Evolutionary conservation across 1,140 invertebrate species (phyloP).

Genomic region (Heliconius hermathena): DNA sequence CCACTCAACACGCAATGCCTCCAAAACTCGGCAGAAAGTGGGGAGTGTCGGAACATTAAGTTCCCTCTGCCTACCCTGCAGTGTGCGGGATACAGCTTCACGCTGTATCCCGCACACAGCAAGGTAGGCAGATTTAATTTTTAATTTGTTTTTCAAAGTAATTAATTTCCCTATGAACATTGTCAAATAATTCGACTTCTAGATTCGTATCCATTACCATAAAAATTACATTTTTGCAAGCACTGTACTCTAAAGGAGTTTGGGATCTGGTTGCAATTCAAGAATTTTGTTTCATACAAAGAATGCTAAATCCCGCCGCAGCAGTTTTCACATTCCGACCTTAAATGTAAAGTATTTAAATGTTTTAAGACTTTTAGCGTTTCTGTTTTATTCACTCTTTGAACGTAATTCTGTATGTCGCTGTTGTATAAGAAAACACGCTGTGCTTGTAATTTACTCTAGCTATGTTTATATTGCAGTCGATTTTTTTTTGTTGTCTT

Average conservation of each 20-base stretch:
- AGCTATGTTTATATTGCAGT: neutral
- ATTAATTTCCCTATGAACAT: too few relatives aligned
- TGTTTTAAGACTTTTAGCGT: slow-evolving; percentile 8
- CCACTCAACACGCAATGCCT: too few relatives aligned
- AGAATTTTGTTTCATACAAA: slow-evolving; percentile 1
- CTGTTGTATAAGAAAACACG: slow-evolving; percentile 1
- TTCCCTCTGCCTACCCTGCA: too few relatives aligned
- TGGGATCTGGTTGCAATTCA: neutral
- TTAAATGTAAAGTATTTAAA: slow-evolving; percentile 11
- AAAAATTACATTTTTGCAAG: neutral
- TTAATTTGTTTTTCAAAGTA: too few relatives aligned
- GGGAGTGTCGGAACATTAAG: too few relatives aligned
- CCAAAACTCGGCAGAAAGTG: too few relatives aligned
- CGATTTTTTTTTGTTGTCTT: neutral
- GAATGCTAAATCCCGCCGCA: slow-evolving; percentile 3
- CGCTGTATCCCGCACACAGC: too few relatives aligned
- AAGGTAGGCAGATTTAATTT: too few relatives aligned
- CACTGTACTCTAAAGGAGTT: neutral
- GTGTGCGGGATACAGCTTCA: too few relatives aligned
- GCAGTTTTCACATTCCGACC: slow-evolving; percentile 8
- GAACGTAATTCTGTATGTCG: neutral
- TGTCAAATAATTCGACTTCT: too few relatives aligned
- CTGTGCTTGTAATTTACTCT: neutral
- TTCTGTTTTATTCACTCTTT: slow-evolving; percentile 5
- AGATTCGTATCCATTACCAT: neutral